A percentile compares a stretch with the other conserved stretches of the same genome.
Evolutionary conservation across 2,888 invertebrate genomes (phyloP).

Genomic region (Troides oblongomaculatus): DNA sequence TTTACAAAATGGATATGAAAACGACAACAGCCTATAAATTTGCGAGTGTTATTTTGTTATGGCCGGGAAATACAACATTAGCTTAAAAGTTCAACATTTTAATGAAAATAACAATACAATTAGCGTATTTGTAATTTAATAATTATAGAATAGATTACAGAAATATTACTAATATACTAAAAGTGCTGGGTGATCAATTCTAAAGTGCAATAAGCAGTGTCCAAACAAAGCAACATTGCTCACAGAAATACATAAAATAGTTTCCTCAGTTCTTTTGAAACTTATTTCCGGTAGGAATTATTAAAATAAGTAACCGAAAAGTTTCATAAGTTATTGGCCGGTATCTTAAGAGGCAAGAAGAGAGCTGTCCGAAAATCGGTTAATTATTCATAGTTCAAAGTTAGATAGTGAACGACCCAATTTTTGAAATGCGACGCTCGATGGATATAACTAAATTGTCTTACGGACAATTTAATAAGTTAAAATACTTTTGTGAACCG

Average conservation of each 20-base stretch:
- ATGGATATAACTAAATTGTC: background rate
- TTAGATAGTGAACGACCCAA: slow-evolving; percentile 42
- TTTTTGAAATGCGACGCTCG: slow-evolving; percentile 30
- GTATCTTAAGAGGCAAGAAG: slow-evolving; percentile 32
- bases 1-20: background rate
- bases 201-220: too few relatives aligned
- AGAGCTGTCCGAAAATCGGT: slow-evolving; percentile 36
- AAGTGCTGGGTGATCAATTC: too few relatives aligned
- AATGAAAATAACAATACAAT: too few relatives aligned
- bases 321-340: slow-evolving; percentile 25
- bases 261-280: background rate
- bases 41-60: too few relatives aligned
- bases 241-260: background rate
- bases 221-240: too few relatives aligned
- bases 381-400: slow-evolving; percentile 62
- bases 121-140: too few relatives aligned
- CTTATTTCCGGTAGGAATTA: background rate
- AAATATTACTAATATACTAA: too few relatives aligned
- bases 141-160: too few relatives aligned
- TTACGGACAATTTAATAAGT: background rate
- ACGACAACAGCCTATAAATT: too few relatives aligned
- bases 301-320: background rate
- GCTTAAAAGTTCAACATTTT: too few relatives aligned
- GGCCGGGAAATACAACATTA: too few relatives aligned
- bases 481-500: background rate